These are phyloP conservation scores for Upupa epops DNA, from an alignment of 2,113 vertebrate genomes.

Conservation along the genomic window DNA sequence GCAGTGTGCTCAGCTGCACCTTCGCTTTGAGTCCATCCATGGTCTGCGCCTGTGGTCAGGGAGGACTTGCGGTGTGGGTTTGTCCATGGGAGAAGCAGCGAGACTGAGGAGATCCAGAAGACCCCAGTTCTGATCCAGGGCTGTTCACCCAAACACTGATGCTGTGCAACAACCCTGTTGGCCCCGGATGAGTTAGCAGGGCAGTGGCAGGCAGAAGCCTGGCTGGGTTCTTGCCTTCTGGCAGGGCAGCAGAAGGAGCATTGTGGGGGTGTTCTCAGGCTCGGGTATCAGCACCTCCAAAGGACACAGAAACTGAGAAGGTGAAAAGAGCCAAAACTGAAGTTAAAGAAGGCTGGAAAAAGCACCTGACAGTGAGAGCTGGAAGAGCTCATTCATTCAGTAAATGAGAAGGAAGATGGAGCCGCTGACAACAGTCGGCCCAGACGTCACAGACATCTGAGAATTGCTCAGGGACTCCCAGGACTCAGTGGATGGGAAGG, in stretches of 20 bases:
- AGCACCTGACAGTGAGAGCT: not conserved
- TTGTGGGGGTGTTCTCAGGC: too few relatives aligned
- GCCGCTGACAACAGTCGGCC: not conserved
- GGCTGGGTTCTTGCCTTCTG: fast-evolving
- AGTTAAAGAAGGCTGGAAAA: not conserved
- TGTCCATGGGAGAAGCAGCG: not conserved
- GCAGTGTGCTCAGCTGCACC: not conserved
- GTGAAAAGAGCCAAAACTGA: not conserved
- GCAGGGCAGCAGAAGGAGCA: not conserved
- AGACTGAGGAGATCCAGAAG: not conserved
- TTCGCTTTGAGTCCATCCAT: not conserved
- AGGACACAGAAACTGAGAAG: not conserved
- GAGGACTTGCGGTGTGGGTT: not conserved
- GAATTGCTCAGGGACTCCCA: not conserved
- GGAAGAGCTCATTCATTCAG: not conserved
- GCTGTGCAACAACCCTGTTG: not conserved
- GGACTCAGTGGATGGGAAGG: not conserved
- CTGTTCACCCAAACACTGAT: not conserved
- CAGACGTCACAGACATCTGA: not conserved
- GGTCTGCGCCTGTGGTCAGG: fast-evolving
- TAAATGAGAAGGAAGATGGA: not conserved
- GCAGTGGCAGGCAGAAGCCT: not conserved
- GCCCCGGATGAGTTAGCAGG: not conserved
- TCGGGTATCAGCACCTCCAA: not conserved
- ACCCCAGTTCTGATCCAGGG: not conserved